Evolutionary conservation across 2,113 vertebrate genomes (phyloP).

Genomic region (Aptenodytes forsteri): DNA sequence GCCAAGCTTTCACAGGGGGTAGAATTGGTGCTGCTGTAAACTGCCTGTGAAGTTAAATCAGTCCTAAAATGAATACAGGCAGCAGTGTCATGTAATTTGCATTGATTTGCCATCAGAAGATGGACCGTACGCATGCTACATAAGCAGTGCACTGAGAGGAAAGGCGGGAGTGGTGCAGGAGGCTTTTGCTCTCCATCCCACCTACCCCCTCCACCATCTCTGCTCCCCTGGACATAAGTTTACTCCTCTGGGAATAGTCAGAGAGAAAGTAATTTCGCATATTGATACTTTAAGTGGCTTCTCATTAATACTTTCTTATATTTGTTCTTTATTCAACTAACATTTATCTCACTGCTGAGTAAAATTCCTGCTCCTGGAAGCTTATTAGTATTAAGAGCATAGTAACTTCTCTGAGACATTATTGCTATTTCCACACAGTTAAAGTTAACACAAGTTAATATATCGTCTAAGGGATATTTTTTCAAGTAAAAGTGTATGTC

Average conservation of each 20-base stretch:
- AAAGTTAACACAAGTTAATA: background rate
- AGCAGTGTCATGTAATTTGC: background rate
- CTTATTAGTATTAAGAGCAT: background rate
- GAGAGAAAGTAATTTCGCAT: background rate
- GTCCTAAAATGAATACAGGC: background rate
- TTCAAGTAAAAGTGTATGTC: background rate
- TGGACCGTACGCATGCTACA: rapidly evolving
- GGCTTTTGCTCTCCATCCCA: rapidly evolving
- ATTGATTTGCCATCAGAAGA: background rate
- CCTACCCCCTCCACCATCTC: rapidly evolving
- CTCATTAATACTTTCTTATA: background rate
- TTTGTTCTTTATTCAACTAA: background rate
- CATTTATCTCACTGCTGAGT: background rate
- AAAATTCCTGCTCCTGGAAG: background rate
- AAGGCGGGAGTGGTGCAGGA: background rate
- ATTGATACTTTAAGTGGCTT: background rate
- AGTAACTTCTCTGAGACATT: background rate
- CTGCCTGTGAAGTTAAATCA: background rate
- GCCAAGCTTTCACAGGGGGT: background rate
- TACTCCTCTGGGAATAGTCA: background rate
- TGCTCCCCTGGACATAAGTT: background rate
- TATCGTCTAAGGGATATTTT: background rate
- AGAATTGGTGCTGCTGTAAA: background rate
- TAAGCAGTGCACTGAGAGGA: background rate
- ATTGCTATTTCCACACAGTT: background rate